Conservation (phyloP, 2,113 vertebrate species). For the Bagarius yarrelli region DNA sequence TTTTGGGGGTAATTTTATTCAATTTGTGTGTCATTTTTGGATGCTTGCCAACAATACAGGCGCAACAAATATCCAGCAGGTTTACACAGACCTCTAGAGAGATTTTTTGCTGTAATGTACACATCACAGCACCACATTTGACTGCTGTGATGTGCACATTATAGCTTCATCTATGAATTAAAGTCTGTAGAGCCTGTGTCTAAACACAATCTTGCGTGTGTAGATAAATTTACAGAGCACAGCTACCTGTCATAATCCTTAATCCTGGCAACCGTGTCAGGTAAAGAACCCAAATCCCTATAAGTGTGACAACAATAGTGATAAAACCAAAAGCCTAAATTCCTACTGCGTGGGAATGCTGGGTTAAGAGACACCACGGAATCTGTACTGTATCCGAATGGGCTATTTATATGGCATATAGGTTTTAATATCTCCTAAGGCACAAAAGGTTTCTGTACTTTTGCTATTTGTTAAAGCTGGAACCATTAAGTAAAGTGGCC, state of each 20-base stretch:
- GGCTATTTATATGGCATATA: background rate
- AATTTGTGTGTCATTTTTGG: background rate
- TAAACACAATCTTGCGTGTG: slow-evolving; percentile 21
- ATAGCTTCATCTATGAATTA: background rate
- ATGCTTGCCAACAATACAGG: background rate
- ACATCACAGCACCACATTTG: background rate
- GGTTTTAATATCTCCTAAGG: background rate
- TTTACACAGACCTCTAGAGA: background rate
- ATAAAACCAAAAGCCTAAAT: slow-evolving; percentile 41
- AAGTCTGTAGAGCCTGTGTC: slow-evolving; percentile 23
- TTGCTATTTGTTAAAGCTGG: slow-evolving; percentile 20
- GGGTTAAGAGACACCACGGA: background rate
- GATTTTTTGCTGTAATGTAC: background rate
- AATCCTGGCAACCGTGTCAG: slow-evolving; percentile 44
- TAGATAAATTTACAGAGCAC: slow-evolving; percentile 44
- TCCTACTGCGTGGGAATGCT: background rate
- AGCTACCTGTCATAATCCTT: slow-evolving; percentile 44
- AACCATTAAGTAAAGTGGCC: slow-evolving; percentile 11
- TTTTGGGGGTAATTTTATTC: background rate
- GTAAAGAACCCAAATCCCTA: slow-evolving; percentile 43
- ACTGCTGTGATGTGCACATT: slow-evolving; percentile 42
- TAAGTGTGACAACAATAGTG: slow-evolving; percentile 41
- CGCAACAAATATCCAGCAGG: background rate
- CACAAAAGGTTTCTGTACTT: background rate
- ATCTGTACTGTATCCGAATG: background rate